Evolutionary conservation across 2,888 invertebrate genomes (phyloP).

Genomic region (Lingula anatina): DNA sequence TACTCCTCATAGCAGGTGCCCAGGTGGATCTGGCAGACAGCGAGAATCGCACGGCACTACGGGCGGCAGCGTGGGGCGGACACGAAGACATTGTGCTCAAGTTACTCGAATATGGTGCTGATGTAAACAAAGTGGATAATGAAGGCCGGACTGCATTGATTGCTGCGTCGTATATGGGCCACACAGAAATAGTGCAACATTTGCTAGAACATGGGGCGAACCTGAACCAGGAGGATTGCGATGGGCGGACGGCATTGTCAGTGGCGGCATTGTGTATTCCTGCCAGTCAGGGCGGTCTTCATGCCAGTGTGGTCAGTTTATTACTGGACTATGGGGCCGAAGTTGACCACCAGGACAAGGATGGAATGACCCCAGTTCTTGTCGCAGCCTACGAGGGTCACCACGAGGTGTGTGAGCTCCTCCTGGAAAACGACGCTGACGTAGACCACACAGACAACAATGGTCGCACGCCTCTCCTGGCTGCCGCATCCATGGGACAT

Average conservation of each 20-base stretch:
- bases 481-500: slow-evolving; percentile 86
- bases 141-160: slow-evolving; percentile 56
- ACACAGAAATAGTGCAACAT: slow-evolving; percentile 45
- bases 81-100: slow-evolving; percentile 57
- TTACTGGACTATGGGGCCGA: slow-evolving; percentile 45
- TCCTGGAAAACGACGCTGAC: slow-evolving; percentile 88
- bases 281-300: slow-evolving; percentile 56
- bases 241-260: slow-evolving; percentile 86
- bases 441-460: slow-evolving; percentile 73
- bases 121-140: slow-evolving; percentile 54
- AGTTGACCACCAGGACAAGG: slow-evolving; percentile 49
- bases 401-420: slow-evolving; percentile 63
- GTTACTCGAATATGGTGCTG: slow-evolving; percentile 58
- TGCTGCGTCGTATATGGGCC: slow-evolving; percentile 74
- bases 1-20: slow-evolving; percentile 64
- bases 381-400: slow-evolving; percentile 58
- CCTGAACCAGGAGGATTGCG: slow-evolving; percentile 70
- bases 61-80: slow-evolving; percentile 69
- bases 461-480: slow-evolving; percentile 43
- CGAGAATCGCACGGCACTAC: slow-evolving; percentile 73
- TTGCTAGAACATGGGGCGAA: slow-evolving; percentile 56
- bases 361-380: slow-evolving; percentile 50
- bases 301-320: slow-evolving; percentile 46
- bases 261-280: slow-evolving; percentile 50
- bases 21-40: slow-evolving; percentile 53